A percentile compares a stretch with the other conserved stretches of the same genome.
Evolutionary conservation across 2,113 vertebrate genomes (phyloP).

Genomic region (Spilogale gracilis): DNA sequence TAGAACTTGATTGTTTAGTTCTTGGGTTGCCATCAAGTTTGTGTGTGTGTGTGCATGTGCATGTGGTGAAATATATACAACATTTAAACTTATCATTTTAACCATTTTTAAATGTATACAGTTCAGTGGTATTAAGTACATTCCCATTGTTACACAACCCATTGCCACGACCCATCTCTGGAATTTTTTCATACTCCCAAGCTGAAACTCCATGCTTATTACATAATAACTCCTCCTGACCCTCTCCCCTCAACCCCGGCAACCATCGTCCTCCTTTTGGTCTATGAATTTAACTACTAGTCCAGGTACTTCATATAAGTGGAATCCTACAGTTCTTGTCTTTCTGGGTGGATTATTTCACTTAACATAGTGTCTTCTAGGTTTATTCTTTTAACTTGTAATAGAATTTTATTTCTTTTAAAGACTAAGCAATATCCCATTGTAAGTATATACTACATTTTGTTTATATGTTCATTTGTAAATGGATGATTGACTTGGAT

Average conservation of each 20-base stretch:
- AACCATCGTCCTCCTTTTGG: background rate
- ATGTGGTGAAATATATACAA: background rate
- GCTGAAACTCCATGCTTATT: background rate
- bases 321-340: background rate
- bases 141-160: background rate
- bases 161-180: background rate
- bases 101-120: background rate
- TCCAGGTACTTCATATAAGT: background rate
- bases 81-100: background rate
- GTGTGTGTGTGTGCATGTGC: background rate
- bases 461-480: background rate
- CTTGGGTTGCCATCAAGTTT: background rate
- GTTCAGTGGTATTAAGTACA: background rate
- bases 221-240: background rate
- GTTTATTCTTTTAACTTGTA: background rate
- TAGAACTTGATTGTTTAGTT: background rate
- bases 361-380: background rate
- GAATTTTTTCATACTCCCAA: background rate
- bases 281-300: background rate
- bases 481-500: background rate
- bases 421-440: background rate
- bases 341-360: background rate
- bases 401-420: slow-evolving; percentile 7
- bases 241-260: no score
- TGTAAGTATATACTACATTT: background rate